Base-by-base conservation (phyloP, 2,888 invertebrate species). In the Ichneumoninae sp. region DNA sequence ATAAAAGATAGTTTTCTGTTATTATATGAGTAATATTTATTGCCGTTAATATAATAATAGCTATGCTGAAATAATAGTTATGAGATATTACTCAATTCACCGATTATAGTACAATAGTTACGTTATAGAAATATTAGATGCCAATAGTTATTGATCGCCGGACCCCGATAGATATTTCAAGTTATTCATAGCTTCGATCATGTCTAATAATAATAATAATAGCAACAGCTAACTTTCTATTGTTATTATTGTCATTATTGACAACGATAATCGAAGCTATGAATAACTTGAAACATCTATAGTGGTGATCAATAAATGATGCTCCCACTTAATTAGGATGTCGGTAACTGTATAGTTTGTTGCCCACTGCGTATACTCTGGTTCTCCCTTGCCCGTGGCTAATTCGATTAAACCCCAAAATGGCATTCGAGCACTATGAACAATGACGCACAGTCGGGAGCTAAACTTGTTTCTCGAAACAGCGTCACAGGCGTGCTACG, bases 351-450 rank as follows among this genome's bases (percentile, higher is more conserved):
- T 16, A 22, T 60, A 60, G 60, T 60, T 60, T 60, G 60, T 16
- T 40, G 26, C 60, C 26, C 60, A 60, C 60, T 60, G 60, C 60
- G 13, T 60, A 13, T 16, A 13, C 60, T 60, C 60, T 13, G 40
- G 16, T 0, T 57, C 57, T 63, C 63, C 16, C 63, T 63, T 30
- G 16, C n/a, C 19, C 52, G 22, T 66, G 69, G 36, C 22, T 44
- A 76, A 76, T 71, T 71, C 54, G 77, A 82, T 82, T 77, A 65
- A 16, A 47, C 57, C 22, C 44, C n/a, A 54, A 63, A 76, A 70
- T 76, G 47, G 44, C 65, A 54, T 54, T 19, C 40, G 36, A 52
- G 26, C 26, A 30, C 52, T 54, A 30, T 63, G 16, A 68, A 76
- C 69, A 44, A 70, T 70, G 54, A 52, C 44, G 16, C 16, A 63